Evolutionary conservation across 2,888 invertebrate genomes (phyloP).

Genomic region (Paralinhomoeus sp.): DNA sequence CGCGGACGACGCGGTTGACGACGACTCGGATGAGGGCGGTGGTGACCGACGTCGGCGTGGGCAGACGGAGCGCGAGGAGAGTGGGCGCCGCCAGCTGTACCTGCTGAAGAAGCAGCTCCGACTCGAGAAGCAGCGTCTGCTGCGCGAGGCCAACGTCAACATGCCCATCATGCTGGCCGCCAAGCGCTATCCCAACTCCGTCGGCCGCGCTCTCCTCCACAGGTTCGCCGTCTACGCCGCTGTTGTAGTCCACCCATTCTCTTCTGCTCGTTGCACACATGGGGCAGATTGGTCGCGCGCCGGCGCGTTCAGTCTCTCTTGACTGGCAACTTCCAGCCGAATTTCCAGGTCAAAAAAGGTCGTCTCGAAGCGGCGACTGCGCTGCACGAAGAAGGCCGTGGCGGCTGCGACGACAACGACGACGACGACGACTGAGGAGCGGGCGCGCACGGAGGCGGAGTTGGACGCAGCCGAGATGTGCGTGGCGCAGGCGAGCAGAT

Average conservation of each 20-base stretch:
- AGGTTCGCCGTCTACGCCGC: conserved; percentile 4
- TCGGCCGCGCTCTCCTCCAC: conserved; percentile 8
- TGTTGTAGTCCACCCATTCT: too few species aligned
- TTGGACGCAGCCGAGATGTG: too few species aligned
- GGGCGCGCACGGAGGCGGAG: too few species aligned
- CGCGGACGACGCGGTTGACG: neutral
- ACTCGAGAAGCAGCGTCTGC: conserved; percentile 10
- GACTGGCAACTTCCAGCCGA: too few species aligned
- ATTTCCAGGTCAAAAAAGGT: conserved; percentile 3
- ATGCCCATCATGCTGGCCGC: conserved; percentile 11
- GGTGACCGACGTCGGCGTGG: conserved; percentile 8
- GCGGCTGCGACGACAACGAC: too few species aligned
- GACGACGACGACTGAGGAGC: too few species aligned
- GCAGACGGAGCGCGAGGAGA: neutral
- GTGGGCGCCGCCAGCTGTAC: conserved; percentile 11
- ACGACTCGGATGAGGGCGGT: neutral
- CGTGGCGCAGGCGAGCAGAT: too few species aligned
- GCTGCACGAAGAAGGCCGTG: neutral
- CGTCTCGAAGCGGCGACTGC: conserved; percentile 4
- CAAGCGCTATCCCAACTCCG: conserved; percentile 2
- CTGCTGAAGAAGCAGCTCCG: conserved; percentile 13
- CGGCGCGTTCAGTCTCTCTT: too few species aligned
- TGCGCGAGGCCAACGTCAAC: conserved; percentile 9
- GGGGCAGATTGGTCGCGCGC: too few species aligned
- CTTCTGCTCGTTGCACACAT: too few species aligned